These are phyloP conservation scores for Pseudomyrmex gracilis DNA, from an alignment of 1,140 invertebrate species.

Conservation along the genomic window DNA sequence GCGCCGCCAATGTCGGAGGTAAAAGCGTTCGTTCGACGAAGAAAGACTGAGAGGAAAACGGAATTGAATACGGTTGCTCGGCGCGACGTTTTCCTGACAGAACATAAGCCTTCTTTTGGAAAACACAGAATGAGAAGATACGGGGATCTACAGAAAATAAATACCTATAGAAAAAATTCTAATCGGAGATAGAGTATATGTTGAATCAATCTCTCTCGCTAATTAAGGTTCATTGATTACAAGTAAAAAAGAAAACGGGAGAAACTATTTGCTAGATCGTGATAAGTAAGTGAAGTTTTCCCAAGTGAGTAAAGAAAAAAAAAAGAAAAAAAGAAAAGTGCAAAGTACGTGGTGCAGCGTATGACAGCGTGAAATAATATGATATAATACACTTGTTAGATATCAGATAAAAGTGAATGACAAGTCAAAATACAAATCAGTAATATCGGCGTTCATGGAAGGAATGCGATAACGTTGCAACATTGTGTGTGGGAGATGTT, in stretches of 20 bases:
- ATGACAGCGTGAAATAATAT: not conserved
- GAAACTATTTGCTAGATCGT: not conserved
- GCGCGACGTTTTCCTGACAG: conserved; percentile 14
- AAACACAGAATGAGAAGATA: not conserved
- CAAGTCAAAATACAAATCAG: conserved; percentile 32
- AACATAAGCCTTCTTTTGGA: not conserved
- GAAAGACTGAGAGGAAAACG: conserved; percentile 42
- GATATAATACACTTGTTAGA: conserved; percentile 20
- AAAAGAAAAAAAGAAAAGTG: conserved; percentile 39
- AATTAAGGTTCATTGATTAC: not conserved
- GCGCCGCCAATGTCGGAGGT: conserved; percentile 51
- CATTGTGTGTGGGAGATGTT: conserved; percentile 31
- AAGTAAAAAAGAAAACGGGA: conserved; percentile 5
- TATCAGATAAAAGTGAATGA: conserved; percentile 21
- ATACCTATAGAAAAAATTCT: not conserved
- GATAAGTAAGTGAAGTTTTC: conserved; percentile 38
- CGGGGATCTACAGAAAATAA: conserved; percentile 6
- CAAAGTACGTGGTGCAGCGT: not conserved
- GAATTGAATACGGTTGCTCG: conserved; percentile 39
- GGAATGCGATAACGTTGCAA: conserved; percentile 12
- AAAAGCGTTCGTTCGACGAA: conserved; percentile 40
- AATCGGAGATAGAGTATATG: not conserved
- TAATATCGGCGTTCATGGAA: conserved; percentile 18
- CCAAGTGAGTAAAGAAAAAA: conserved; percentile 29
- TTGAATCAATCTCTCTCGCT: not conserved